Percentiles rank a stretch among this genome's conserved stretches.
phyloP scores from a whole-genome alignment of 2,797 vertebrate species.

The Gobio occitaniae region DNA sequence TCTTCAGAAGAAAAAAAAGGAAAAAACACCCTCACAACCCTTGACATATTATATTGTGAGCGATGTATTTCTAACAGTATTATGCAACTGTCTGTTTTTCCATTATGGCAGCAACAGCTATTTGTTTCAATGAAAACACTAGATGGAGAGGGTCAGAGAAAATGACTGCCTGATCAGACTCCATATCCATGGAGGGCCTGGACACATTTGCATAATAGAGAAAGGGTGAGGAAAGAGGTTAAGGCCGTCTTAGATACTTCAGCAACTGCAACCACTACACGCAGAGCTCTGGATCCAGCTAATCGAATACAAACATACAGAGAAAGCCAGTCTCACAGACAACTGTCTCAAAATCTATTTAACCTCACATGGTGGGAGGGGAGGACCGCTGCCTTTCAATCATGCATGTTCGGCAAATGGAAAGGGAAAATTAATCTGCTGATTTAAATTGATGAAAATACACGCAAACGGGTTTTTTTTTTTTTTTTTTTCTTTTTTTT shows the following conservation, averaged over 20 bases:
- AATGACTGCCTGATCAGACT: conserved; percentile 41
- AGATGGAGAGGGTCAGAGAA: conserved; percentile 29
- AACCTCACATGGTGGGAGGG: conserved; percentile 38
- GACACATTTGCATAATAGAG: conserved; percentile 31
- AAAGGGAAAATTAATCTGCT: conserved; percentile 58
- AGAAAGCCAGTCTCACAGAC: conserved; percentile 32
- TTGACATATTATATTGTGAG: conserved; percentile 38
- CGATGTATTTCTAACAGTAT: conserved; percentile 16
- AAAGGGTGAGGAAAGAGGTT: conserved; percentile 28
- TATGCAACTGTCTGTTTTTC: conserved; percentile 24
- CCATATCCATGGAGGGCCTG: conserved; percentile 21
- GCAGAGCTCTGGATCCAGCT: conserved; percentile 17
- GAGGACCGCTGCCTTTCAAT: conserved; percentile 54
- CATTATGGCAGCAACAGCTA: conserved; percentile 29
- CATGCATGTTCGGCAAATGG: conserved; percentile 58
- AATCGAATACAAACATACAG: conserved; percentile 50
- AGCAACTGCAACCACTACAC: not conserved
- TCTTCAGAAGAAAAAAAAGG: not conserved
- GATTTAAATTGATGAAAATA: conserved; percentile 65
- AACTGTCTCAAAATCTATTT: conserved; percentile 50
- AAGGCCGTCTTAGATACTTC: conserved; percentile 14
- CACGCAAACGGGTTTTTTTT: conserved; percentile 49
- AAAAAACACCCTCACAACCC: conserved; percentile 2
- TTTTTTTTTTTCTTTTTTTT: conserved; percentile 38
- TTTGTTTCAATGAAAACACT: conserved; percentile 46